Percentiles rank a stretch among this genome's conserved stretches.
Evolutionary conservation across 2,888 invertebrate genomes (phyloP).

Genomic region (Nowickia ferox): DNA sequence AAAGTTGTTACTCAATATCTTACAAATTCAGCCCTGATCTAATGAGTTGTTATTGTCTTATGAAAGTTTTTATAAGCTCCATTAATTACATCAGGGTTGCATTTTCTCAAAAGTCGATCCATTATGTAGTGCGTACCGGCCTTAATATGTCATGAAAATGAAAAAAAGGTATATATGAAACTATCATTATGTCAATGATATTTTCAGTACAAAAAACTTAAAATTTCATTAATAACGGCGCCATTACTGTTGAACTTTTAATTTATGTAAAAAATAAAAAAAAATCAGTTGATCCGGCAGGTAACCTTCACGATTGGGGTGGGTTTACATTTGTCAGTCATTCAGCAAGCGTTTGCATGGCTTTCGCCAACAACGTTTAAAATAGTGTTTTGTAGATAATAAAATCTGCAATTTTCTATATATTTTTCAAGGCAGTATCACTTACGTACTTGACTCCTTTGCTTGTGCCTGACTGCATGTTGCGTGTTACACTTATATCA

Average conservation of each 20-base stretch:
- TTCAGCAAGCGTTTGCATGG: conserved; percentile 2
- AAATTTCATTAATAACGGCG: neutral
- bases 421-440: conserved; percentile 14
- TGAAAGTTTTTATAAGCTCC: too few relatives aligned
- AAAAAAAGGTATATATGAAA: too few relatives aligned
- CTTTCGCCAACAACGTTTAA: conserved; percentile 35
- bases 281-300: conserved; percentile 54
- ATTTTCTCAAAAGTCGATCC: too few relatives aligned
- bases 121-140: too few relatives aligned
- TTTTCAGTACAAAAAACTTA: neutral
- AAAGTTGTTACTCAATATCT: too few relatives aligned
- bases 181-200: too few relatives aligned
- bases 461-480: conserved; percentile 43
- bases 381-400: conserved; percentile 66
- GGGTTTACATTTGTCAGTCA: conserved; percentile 62
- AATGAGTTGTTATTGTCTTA: too few relatives aligned
- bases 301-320: conserved; percentile 66
- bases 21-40: too few relatives aligned
- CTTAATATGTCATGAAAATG: too few relatives aligned
- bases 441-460: neutral
- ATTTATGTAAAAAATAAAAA: neutral
- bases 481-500: conserved; percentile 70
- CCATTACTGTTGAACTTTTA: neutral
- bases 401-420: conserved; percentile 61
- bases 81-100: too few relatives aligned